Base-by-base conservation (phyloP, 1,140 invertebrate genomes). In the Drosophila miranda region DNA sequence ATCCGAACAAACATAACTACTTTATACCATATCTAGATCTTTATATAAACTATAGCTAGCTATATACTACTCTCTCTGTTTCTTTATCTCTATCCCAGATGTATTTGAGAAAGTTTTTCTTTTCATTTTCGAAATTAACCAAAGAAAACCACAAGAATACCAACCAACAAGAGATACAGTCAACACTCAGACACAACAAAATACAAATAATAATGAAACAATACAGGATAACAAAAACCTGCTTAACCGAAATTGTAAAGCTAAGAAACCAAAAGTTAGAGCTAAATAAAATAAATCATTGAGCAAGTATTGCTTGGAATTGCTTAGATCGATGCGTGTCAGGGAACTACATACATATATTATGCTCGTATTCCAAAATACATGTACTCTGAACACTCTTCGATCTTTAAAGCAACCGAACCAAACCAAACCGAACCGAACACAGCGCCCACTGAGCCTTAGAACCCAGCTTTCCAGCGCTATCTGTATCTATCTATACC, bases 391-490 rank as follows among this genome's bases (percentile, higher is more conserved):
- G 11, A 38, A 38, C 34, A 38, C 34, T 11, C 34, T 38, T 38
- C 4, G 21, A 48, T 48, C 11, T 23, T 19, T 11, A 13, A 69
- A 67, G 44, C 16, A 16, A 16, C 16, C 16, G 16, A 16, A 16
- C 16, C 16, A 16, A 16, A 16, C 62, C 38, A 28, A 49, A 49
- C 34, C 30, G 6, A 58, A 34, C 30, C 8, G 30, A 34, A 34
- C 30, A 34, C 30, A 34, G 30, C 9, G 30, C 30, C 30, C 30
- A 34, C 28, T 56, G 28, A 70, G 70, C 46, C 41, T 9, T 69
- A 69, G 54, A 69, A 59, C 67, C 67, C 66, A 67, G 67, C 67
- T 69, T 70, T 70, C 48, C 46, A 38, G 64, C 28, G 64, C 64
- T 70, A 70, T 50, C 67, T 70, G 66, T 70, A 46, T 70, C 54